Percentiles rank a stretch among this genome's conserved stretches.
phyloP scores from a whole-genome alignment of 1,140 invertebrate species.

The Myzus persicae region DNA sequence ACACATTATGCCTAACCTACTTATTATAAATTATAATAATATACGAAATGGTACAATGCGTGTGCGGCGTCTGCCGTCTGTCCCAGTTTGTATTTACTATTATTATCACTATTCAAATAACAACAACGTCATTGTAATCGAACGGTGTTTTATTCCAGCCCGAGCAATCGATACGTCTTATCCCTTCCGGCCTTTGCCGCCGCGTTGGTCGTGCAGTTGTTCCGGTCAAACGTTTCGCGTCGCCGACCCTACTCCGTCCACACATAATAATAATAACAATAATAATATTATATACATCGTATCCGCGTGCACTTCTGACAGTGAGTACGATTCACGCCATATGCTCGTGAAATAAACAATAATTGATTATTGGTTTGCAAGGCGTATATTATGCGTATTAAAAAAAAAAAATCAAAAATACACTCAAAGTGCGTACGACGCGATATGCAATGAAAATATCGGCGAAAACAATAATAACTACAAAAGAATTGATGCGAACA shows the following conservation, averaged over 20 bases:
- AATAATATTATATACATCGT: not conserved
- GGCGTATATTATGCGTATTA: not conserved
- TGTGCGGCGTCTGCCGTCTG: not conserved
- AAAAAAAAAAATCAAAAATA: too few relatives aligned
- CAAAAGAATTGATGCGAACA: too few relatives aligned
- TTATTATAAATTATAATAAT: not conserved
- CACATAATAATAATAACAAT: not conserved
- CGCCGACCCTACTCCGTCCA: not conserved
- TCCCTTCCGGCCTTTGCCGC: not conserved
- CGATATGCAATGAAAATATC: not conserved
- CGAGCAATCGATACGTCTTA: slow-evolving; percentile 12
- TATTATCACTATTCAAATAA: not conserved
- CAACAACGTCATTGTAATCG: not conserved
- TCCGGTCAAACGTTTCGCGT: slow-evolving; percentile 17
- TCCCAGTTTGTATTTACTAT: not conserved
- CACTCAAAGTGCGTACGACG: not conserved
- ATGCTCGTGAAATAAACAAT: not conserved
- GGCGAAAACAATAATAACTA: too few relatives aligned
- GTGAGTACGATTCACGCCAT: not conserved
- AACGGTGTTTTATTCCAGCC: not conserved
- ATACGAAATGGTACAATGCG: not conserved
- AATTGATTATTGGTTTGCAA: not conserved
- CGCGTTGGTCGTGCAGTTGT: not conserved
- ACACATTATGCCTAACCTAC: not conserved
- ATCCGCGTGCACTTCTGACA: not conserved